phyloP scores from a whole-genome alignment of 2,113 vertebrate genomes.

The Petromus typicus region DNA sequence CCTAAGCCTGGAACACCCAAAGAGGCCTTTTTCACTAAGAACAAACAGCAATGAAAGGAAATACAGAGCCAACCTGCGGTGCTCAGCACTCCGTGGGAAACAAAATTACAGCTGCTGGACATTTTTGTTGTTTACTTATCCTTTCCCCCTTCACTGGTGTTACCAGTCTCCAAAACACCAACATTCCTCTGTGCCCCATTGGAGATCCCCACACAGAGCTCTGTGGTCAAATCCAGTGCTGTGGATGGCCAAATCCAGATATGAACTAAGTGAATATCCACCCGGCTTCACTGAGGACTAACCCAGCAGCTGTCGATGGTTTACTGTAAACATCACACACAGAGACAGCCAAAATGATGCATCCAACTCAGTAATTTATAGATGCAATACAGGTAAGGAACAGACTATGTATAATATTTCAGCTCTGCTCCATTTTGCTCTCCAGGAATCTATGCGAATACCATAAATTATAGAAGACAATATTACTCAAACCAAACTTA shows the following conservation, averaged over 20 bases:
- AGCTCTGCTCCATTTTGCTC: constrained; percentile 44
- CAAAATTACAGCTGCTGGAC: background rate
- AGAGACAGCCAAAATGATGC: constrained; percentile 58
- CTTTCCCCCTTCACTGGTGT: background rate
- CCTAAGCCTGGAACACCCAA: constrained; percentile 65
- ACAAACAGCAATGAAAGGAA: constrained; percentile 60
- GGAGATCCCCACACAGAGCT: background rate
- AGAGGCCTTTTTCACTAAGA: constrained; percentile 69
- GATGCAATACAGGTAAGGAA: constrained; percentile 42
- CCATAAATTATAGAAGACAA: constrained; percentile 62
- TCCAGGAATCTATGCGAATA: constrained; percentile 49
- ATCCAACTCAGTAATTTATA: constrained; percentile 26
- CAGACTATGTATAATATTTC: constrained; percentile 57
- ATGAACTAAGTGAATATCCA: constrained; percentile 38
- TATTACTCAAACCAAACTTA: constrained; percentile 18
- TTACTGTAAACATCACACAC: constrained; percentile 35
- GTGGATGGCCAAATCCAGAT: constrained; percentile 41
- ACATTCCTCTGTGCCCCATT: background rate
- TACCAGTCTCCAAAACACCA: constrained; percentile 31
- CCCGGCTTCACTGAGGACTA: background rate
- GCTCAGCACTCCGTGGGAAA: constrained; percentile 40
- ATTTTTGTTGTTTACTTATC: constrained; percentile 40
- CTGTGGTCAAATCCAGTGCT: background rate
- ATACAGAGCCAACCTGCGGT: constrained; percentile 37
- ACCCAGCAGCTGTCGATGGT: background rate